Base-by-base conservation (phyloP, 2,113 vertebrate species). In the Apaloderma vittatum region DNA sequence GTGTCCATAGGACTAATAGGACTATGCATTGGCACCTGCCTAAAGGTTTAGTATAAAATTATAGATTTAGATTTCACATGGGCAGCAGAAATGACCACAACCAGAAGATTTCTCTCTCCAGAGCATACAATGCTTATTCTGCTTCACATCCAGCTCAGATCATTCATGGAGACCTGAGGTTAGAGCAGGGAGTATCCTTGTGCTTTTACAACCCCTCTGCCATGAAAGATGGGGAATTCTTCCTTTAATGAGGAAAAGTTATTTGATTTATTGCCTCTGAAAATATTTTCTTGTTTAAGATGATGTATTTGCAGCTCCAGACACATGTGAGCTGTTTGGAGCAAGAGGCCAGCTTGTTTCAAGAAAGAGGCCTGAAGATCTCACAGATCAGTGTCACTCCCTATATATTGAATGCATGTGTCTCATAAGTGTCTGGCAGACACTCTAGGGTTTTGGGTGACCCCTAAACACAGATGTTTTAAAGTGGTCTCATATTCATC, bases 361-460 rank as follows among this genome's bases (percentile, higher is more conserved):
- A 67, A 68, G 63, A 72, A 49, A 43, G 26, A 74, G 12, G 26
- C 20, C 15, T 59, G 51, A 80, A 77, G 27, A 34, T 62, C 22
- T 70, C 43, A 30, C 49, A 71, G 59, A 21, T 58, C 17, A 80
- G 72, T 71, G 43, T 5, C 10, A 22, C 20, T 6, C 21, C 7
- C 15, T 66, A 0, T 16, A 22, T 71, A 24, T 22, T 85, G 63
- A 90, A 65, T 40, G 10, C 8, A 45, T 0, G 0, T 12, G 11
- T 73, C 85, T 86, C 12, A 37, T 45, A 48, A 72, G 37, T 12
- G 15, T 8, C 30, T 70, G 54, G 49, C 18, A 73, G 66, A 29
- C 8, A 79, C 30, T 14, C 12, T 32, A 30, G 36, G 20, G 4
- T 90, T 78, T 58, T 70, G 49, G 4, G 9, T 55, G 34, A 40